These are phyloP conservation scores for Spheniscus mendiculus DNA, from an alignment of 2,113 vertebrate genomes.

Conservation along the genomic window DNA sequence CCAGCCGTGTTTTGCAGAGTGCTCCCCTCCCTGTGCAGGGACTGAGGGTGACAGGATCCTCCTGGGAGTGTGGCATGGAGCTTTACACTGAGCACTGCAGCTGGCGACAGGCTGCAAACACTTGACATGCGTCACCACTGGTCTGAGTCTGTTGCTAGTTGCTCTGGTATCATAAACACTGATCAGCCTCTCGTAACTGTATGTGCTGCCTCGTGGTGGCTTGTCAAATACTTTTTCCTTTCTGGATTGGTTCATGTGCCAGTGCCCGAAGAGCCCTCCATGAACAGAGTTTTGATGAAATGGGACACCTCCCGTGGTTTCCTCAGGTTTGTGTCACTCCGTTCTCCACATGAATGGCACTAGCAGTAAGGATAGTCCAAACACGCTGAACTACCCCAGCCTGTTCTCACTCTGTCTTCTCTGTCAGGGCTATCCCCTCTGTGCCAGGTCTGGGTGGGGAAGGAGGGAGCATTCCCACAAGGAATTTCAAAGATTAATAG, in stretches of 20 bases:
- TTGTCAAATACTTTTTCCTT: background rate
- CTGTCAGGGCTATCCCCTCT: background rate
- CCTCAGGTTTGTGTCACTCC: conserved; percentile 47
- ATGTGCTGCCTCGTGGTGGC: background rate
- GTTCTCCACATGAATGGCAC: background rate
- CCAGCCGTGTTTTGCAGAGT: too few relatives aligned
- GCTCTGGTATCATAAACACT: background rate
- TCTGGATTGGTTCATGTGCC: background rate
- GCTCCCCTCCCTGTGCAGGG: accelerated
- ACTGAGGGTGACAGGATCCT: background rate
- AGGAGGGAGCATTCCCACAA: background rate
- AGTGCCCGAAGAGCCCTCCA: conserved; percentile 52
- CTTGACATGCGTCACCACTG: accelerated
- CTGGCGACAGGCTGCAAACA: background rate
- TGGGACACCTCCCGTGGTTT: conserved; percentile 19
- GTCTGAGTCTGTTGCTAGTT: background rate
- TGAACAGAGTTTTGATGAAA: background rate
- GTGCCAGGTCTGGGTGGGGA: background rate
- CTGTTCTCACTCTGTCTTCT: background rate
- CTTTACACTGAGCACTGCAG: background rate
- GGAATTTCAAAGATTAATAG: background rate
- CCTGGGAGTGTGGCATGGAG: background rate
- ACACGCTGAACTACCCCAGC: background rate
- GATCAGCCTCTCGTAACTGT: background rate
- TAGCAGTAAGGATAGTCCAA: background rate